phyloP scores from a whole-genome alignment of 2,113 vertebrate genomes.

The Bambusicola thoracicus region DNA sequence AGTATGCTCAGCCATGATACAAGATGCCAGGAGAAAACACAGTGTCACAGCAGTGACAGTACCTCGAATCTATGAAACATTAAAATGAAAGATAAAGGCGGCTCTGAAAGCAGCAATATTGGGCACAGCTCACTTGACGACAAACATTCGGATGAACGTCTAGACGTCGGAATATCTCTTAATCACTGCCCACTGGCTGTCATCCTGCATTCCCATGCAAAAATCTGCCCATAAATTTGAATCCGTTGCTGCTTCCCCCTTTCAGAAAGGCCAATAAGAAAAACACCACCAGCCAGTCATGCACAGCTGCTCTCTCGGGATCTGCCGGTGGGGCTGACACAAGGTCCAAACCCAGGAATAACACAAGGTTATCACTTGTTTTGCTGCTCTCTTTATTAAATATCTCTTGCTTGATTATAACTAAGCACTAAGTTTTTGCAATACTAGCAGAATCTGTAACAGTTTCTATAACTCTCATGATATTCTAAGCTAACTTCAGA shows the following conservation, averaged over 20 bases:
- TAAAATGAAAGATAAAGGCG: slow-evolving; percentile 51
- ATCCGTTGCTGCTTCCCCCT: not conserved
- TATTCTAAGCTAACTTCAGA: slow-evolving; percentile 73
- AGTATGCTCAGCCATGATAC: slow-evolving; percentile 49
- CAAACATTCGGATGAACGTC: not conserved
- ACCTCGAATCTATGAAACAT: not conserved
- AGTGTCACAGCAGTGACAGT: not conserved
- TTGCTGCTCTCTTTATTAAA: slow-evolving; percentile 64
- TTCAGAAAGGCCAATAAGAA: not conserved
- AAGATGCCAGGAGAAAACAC: slow-evolving; percentile 38
- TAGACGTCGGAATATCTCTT: not conserved
- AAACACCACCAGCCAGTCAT: not conserved
- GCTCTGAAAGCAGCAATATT: slow-evolving; percentile 15
- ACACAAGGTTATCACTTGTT: slow-evolving; percentile 37
- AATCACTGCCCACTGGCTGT: not conserved
- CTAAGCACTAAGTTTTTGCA: slow-evolving; percentile 69
- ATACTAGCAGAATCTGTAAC: slow-evolving; percentile 69
- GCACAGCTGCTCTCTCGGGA: not conserved
- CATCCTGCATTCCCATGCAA: not conserved
- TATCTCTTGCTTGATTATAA: slow-evolving; percentile 68
- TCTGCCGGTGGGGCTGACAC: not conserved
- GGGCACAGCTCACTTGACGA: not conserved
- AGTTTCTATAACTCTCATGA: slow-evolving; percentile 64
- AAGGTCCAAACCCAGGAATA: slow-evolving; percentile 44
- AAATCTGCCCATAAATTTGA: not conserved